Percentiles rank a stretch among this genome's conserved stretches.
These are phyloP conservation scores for Heloderma charlesbogerti DNA, from an alignment of 2,113 vertebrate species.

Conservation along the genomic window DNA sequence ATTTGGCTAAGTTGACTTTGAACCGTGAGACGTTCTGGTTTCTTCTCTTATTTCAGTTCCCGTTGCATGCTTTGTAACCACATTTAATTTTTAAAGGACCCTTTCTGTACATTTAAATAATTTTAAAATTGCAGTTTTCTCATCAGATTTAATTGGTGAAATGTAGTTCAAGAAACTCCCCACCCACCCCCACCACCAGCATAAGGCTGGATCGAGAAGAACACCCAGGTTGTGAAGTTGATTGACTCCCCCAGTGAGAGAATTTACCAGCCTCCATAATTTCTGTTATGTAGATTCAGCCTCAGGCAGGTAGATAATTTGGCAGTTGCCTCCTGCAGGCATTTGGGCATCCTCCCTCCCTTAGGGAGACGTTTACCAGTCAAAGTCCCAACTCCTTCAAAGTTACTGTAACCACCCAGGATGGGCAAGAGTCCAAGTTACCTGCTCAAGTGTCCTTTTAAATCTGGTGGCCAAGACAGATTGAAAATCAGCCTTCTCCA, in stretches of 20 bases:
- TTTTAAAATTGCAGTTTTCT: too few relatives aligned
- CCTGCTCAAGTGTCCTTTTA: not conserved
- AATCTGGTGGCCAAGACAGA: not conserved
- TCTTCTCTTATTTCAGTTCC: not conserved
- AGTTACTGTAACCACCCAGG: not conserved
- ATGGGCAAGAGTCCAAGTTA: not conserved
- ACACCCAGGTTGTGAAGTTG: not conserved
- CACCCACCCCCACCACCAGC: not conserved
- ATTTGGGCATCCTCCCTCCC: not conserved
- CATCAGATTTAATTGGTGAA: not conserved
- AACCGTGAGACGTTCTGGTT: not conserved
- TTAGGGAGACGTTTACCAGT: not conserved
- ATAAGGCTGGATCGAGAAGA: not conserved
- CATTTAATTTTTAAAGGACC: not conserved
- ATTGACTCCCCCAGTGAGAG: not conserved
- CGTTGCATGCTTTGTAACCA: too few relatives aligned
- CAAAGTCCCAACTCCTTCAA: not conserved
- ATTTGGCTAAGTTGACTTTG: not conserved
- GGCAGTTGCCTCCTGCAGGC: not conserved
- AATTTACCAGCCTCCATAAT: not conserved
- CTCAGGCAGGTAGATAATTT: not conserved
- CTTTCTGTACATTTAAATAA: too few relatives aligned
- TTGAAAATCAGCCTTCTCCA: not conserved
- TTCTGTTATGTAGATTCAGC: not conserved
- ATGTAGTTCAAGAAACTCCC: not conserved